phyloP scores from a whole-genome alignment of 2,888 invertebrate genomes.

The Athetis lepigone region DNA sequence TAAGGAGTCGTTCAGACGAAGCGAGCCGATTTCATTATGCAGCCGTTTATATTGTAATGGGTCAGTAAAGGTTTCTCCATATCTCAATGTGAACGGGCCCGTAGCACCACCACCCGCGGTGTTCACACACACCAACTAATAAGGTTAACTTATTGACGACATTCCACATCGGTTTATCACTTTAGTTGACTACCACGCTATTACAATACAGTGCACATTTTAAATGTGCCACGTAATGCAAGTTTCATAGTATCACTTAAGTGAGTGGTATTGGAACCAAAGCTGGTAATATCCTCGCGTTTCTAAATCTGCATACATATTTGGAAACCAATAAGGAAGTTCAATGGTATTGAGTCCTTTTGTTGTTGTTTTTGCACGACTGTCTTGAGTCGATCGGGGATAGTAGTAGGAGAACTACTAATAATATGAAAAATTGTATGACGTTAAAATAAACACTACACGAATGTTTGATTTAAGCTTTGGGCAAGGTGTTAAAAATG shows the following conservation, averaged over 20 bases:
- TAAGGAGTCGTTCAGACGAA: slow-evolving; percentile 63
- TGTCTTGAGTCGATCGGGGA: not conserved
- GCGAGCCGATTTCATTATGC: slow-evolving; percentile 63
- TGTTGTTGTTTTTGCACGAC: not conserved
- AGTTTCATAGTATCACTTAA: slow-evolving; percentile 39
- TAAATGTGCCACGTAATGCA: slow-evolving; percentile 51
- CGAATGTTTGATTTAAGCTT: slow-evolving; percentile 86
- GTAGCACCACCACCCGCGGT: slow-evolving; percentile 72
- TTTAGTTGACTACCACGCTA: slow-evolving; percentile 68
- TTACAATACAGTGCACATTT: slow-evolving; percentile 57
- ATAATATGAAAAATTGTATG: slow-evolving; percentile 44
- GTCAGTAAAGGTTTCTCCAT: slow-evolving; percentile 61
- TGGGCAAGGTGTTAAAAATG: slow-evolving; percentile 89
- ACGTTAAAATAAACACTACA: slow-evolving; percentile 83
- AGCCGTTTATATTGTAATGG: slow-evolving; percentile 62
- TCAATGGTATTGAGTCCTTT: not conserved
- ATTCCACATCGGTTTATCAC: slow-evolving; percentile 78
- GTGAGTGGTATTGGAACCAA: slow-evolving; percentile 44
- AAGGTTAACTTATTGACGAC: slow-evolving; percentile 84
- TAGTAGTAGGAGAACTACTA: slow-evolving; percentile 4
- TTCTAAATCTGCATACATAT: slow-evolving; percentile 34
- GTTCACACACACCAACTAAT: slow-evolving; percentile 77
- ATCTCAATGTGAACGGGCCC: slow-evolving; percentile 68
- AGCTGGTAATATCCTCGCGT: slow-evolving; percentile 31
- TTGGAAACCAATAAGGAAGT: slow-evolving; percentile 35